Evolutionary conservation across 2,888 invertebrate species (phyloP).

Genomic region (Netelia fuscicornis): DNA sequence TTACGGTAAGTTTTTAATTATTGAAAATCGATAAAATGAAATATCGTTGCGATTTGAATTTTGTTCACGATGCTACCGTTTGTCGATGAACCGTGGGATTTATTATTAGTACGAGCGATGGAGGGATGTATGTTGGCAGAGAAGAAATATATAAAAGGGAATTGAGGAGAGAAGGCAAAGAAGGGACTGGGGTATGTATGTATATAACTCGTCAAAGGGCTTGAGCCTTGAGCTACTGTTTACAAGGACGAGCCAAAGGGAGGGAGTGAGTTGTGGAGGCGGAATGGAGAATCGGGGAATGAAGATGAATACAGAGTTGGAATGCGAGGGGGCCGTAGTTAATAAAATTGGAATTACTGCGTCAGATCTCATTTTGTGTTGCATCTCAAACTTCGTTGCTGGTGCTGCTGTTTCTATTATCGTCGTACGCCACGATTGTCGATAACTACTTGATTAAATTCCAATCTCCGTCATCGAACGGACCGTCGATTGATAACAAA

Average conservation of each 20-base stretch:
- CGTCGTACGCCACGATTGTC: not conserved
- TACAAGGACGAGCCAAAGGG: conserved; percentile 64
- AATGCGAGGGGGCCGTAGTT: conserved; percentile 68
- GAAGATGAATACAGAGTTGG: conserved; percentile 69
- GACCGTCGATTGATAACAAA: not conserved
- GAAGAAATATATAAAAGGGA: conserved; percentile 69
- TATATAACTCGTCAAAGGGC: conserved; percentile 50
- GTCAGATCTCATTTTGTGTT: conserved; percentile 73
- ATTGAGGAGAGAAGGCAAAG: conserved; percentile 52
- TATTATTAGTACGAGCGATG: not conserved
- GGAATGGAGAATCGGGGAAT: conserved; percentile 63
- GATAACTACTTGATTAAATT: conserved; percentile 52
- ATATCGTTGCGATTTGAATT: no score
- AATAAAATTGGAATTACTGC: conserved; percentile 73
- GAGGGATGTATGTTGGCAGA: no score
- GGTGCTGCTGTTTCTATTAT: conserved; percentile 33
- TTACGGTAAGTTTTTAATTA: no score
- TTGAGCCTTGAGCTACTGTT: conserved; percentile 55
- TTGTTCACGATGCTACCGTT: no score
- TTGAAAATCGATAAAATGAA: no score
- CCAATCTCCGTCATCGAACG: conserved; percentile 17
- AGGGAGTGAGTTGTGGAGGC: conserved; percentile 66
- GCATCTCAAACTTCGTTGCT: conserved; percentile 73
- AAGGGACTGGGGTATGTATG: conserved; percentile 39
- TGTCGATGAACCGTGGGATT: conserved; percentile 41